These are phyloP conservation scores for Pseudorhombus dupliciocellatus DNA, from an alignment of 2,113 vertebrate species.

Conservation along the genomic window DNA sequence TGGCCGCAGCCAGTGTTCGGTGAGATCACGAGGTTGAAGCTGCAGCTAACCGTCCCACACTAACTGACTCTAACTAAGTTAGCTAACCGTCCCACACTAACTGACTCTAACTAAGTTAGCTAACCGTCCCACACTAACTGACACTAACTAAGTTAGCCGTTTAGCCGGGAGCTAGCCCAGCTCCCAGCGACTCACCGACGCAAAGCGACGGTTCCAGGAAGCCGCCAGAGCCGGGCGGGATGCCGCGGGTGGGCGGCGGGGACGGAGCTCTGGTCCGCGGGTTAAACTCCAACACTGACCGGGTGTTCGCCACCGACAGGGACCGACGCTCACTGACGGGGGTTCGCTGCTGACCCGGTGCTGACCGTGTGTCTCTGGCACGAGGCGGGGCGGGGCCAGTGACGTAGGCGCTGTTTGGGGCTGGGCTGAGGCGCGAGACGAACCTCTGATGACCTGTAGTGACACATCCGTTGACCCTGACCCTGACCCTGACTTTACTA, in stretches of 20 bases:
- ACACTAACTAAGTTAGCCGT: slow-evolving; percentile 19
- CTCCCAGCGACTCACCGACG: slow-evolving; percentile 61
- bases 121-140: neutral
- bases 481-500: too few relatives aligned
- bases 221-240: slow-evolving; percentile 27
- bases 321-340: neutral
- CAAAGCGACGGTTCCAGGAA: slow-evolving; percentile 39
- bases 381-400: slow-evolving; percentile 59
- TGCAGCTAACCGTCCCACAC: neutral
- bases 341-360: slow-evolving; percentile 13
- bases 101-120: too few relatives aligned
- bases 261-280: neutral
- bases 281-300: neutral
- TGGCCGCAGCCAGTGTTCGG: slow-evolving; percentile 22
- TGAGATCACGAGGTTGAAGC: slow-evolving; percentile 54
- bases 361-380: slow-evolving; percentile 53
- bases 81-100: neutral
- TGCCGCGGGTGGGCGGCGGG: neutral
- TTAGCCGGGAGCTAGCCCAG: slow-evolving; percentile 56
- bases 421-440: neutral
- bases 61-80: too few relatives aligned
- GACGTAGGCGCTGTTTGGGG: neutral
- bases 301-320: neutral
- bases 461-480: too few relatives aligned
- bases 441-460: slow-evolving; percentile 61